A percentile compares a stretch with the other conserved stretches of the same genome.
phyloP scores from a whole-genome alignment of 2,888 invertebrate species.

The Pristionchus exspectatus region DNA sequence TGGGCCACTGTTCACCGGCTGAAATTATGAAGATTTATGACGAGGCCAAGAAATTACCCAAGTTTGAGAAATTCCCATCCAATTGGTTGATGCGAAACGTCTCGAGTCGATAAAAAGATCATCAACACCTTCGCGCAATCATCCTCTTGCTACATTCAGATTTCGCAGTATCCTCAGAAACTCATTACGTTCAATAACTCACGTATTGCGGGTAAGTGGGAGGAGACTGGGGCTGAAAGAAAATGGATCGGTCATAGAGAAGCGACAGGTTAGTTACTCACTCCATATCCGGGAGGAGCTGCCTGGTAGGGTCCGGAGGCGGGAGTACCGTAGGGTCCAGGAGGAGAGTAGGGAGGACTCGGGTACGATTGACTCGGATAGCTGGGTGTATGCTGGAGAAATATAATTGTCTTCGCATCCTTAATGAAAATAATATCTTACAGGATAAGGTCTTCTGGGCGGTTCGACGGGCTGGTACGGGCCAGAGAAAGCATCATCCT shows the following conservation, averaged over 20 bases:
- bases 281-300: background rate
- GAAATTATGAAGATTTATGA: background rate
- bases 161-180: background rate
- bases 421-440: background rate
- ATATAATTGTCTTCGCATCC: background rate
- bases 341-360: background rate
- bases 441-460: background rate
- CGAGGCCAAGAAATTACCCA: background rate
- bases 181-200: background rate
- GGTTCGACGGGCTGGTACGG: background rate
- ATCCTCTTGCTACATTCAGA: too few species aligned
- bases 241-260: background rate
- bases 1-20: background rate
- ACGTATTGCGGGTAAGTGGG: conserved; percentile 7
- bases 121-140: too few species aligned
- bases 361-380: background rate
- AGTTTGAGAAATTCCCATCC: background rate
- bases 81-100: background rate
- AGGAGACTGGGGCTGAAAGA: conserved; percentile 17
- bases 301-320: background rate
- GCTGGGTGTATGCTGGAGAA: background rate
- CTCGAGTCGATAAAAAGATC: too few species aligned
- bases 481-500: background rate
- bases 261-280: background rate
- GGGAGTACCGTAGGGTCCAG: background rate